phyloP scores from a whole-genome alignment of 2,888 invertebrate genomes.

The Drosophila mimetica region DNA sequence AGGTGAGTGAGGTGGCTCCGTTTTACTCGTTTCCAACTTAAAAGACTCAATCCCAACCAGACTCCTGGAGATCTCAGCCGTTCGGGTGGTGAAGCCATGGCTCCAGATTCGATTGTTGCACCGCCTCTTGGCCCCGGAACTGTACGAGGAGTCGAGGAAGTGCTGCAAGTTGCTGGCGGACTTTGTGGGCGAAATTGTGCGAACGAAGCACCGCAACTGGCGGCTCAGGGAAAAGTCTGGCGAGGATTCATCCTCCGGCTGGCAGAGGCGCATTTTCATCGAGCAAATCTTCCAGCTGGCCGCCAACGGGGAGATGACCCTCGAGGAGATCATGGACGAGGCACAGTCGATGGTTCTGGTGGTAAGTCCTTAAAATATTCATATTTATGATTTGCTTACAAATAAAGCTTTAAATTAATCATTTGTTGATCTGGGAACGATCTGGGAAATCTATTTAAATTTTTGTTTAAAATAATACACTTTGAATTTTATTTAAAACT shows the following conservation, averaged over 20 bases:
- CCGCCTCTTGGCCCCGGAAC: slow-evolving; percentile 72
- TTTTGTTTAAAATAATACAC: no score
- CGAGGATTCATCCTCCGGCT: slow-evolving; percentile 50
- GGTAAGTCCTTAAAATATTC: slow-evolving; percentile 61
- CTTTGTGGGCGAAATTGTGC: slow-evolving; percentile 80
- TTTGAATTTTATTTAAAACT: no score
- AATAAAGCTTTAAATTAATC: no score
- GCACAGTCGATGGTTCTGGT: slow-evolving; percentile 83
- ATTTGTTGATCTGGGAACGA: no score
- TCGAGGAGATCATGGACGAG: slow-evolving; percentile 82
- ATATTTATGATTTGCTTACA: no score
- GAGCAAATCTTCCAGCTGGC: slow-evolving; percentile 83
- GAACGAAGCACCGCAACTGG: slow-evolving; percentile 81
- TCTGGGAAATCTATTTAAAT: no score
- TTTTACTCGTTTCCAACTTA: neutral
- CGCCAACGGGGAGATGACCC: slow-evolving; percentile 78
- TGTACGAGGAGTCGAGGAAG: slow-evolving; percentile 69
- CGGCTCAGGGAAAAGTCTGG: slow-evolving; percentile 43
- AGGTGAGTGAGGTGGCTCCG: slow-evolving; percentile 56
- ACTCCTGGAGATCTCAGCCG: slow-evolving; percentile 80
- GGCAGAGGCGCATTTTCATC: slow-evolving; percentile 81
- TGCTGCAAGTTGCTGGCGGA: slow-evolving; percentile 78
- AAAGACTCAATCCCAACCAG: slow-evolving; percentile 35
- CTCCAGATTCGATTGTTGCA: slow-evolving; percentile 82
- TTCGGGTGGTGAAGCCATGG: slow-evolving; percentile 82